Conservation (phyloP, 1,140 invertebrate genomes). For the Sipha flava region DNA sequence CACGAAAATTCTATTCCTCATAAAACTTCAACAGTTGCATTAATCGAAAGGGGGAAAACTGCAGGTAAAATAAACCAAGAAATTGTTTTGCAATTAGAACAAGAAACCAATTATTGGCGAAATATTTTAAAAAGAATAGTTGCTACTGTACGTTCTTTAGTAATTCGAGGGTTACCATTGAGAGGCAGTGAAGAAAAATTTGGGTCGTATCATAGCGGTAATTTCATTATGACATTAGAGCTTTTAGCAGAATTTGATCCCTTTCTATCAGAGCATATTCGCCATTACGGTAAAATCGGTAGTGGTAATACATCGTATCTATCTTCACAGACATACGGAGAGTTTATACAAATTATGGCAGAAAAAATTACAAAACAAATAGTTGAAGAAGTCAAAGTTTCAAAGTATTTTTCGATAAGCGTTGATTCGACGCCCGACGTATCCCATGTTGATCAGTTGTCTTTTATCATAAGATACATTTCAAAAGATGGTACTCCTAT, state of each 20-base stretch:
- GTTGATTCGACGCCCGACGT: constrained; percentile 43
- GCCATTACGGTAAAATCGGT: neutral
- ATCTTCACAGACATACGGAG: neutral
- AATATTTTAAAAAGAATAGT: no score
- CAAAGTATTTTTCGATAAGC: no score
- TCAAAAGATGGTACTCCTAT: constrained; percentile 19
- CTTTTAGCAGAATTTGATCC: no score
- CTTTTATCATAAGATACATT: constrained; percentile 41
- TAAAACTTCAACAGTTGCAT: neutral
- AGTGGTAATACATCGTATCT: neutral
- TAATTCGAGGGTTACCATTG: no score
- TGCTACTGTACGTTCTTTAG: no score
- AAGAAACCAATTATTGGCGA: no score
- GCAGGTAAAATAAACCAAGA: neutral
- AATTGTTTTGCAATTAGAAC: neutral
- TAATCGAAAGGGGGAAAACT: neutral
- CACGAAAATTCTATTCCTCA: neutral
- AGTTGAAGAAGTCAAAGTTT: neutral
- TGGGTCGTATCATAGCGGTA: neutral
- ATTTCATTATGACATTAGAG: neutral
- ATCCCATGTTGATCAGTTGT: constrained; percentile 42
- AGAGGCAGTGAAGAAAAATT: neutral
- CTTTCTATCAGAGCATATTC: no score
- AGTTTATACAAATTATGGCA: neutral
- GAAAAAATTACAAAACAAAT: neutral